Evolutionary conservation across 1,140 invertebrate species (phyloP).

Genomic region (Ylistrum balloti): DNA sequence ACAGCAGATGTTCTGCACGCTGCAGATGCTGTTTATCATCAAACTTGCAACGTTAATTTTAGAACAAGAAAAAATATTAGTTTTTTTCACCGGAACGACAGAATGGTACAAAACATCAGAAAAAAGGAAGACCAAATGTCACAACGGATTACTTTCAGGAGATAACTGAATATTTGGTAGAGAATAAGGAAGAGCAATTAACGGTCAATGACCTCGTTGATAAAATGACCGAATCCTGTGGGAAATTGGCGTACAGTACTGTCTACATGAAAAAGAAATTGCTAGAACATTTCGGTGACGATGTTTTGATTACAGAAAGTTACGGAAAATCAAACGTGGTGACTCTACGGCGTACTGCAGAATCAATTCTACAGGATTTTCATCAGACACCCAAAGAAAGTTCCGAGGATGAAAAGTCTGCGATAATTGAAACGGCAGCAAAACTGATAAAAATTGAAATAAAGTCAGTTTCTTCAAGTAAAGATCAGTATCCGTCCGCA

Average conservation of each 20-base stretch:
- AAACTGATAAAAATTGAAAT: conserved; percentile 62
- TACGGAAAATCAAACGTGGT: conserved; percentile 58
- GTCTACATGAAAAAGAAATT: conserved; percentile 62
- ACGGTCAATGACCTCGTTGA: conserved; percentile 59
- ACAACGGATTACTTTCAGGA: conserved; percentile 53
- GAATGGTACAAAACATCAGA: no score
- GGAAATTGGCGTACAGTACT: conserved; percentile 50
- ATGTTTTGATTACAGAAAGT: conserved; percentile 58
- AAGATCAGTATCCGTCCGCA: conserved; percentile 46
- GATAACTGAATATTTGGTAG: conserved; percentile 49
- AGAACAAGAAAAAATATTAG: no score
- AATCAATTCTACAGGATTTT: conserved; percentile 56
- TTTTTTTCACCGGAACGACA: background rate
- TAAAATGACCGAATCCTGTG: conserved; percentile 59
- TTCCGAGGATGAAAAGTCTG: conserved; percentile 50
- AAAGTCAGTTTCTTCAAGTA: background rate
- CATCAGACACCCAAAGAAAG: conserved; percentile 36
- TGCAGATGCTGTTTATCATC: conserved; percentile 61
- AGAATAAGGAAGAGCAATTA: conserved; percentile 62
- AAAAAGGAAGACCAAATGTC: no score
- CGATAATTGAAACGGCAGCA: conserved; percentile 57
- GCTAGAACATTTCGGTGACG: conserved; percentile 59
- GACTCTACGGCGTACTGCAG: conserved; percentile 53
- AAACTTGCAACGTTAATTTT: no score
- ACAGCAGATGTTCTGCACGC: conserved; percentile 57